These are phyloP conservation scores for Cepphus grylle DNA, from an alignment of 2,113 vertebrate species.

Conservation along the genomic window DNA sequence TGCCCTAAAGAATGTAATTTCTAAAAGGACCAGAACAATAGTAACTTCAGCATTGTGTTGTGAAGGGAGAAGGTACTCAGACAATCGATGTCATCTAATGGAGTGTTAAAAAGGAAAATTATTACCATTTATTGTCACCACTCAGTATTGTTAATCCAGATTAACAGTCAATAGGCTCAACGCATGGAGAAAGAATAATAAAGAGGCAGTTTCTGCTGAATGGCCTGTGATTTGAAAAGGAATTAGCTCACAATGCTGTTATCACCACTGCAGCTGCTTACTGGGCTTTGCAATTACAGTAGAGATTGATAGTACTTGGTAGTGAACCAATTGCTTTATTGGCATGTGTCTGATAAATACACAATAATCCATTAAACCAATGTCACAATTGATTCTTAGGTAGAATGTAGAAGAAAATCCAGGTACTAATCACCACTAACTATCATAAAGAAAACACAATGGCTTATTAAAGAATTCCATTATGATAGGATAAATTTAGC, in stretches of 20 bases:
- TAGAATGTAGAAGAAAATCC: neutral
- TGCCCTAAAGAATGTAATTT: neutral
- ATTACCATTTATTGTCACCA: neutral
- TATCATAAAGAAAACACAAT: neutral
- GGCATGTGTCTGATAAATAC: neutral
- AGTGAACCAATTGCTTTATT: neutral
- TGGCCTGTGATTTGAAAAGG: neutral
- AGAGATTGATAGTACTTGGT: neutral
- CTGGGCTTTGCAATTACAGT: neutral
- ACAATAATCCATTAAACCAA: neutral
- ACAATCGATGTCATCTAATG: neutral
- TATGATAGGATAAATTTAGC: neutral
- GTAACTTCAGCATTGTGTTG: neutral
- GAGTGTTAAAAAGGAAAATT: neutral
- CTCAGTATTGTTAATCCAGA: slow-evolving; percentile 8
- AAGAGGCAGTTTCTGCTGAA: neutral
- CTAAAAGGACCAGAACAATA: neutral
- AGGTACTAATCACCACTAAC: neutral
- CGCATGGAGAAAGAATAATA: neutral
- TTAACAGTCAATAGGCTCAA: neutral
- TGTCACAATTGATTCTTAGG: neutral
- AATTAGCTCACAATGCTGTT: neutral
- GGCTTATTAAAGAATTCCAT: neutral
- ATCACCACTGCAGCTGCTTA: neutral
- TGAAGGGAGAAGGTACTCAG: neutral